Evolutionary conservation across 2,888 invertebrate species (phyloP), one percentile per base, ranked within the genome.

Genomic region (Epinotia nisella): DNA sequence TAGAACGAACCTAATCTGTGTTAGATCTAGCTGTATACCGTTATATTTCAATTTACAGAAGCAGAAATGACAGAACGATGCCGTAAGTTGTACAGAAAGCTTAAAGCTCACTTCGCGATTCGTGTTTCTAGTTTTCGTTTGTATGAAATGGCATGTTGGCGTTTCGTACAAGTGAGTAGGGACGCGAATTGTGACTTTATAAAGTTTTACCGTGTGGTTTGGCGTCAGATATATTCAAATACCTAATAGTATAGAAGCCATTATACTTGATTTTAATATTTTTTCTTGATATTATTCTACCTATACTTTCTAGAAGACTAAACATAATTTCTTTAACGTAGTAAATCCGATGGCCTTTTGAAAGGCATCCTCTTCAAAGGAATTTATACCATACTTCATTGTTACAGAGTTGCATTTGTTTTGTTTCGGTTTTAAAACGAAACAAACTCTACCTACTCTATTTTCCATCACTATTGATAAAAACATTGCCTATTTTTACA

Each of bases 31-130:
- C 80, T 82, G 80, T 81, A 83, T 87, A 91, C 87, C 86, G 82
- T 56, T 35, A 60, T 69, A 49, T 71, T 71, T 71, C 53, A 55
- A 53, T 86, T 91, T 89, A 79, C 92, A 92, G 93, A 90, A 79
- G 87, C 76, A 82, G 80, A 76, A 90, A 91, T 90, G 91, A 92
- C 92, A 93, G 93, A 93, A 92, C 93, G 92, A 92, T 92, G 92
- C 83, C 89, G 92, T 93, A 93, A 92, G 93, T 92, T 83, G 66
- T 71, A 65, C 51, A 65, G 65, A 53, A 19, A 66, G 59, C 59
- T 66, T 61, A 19, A 15, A 11, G 13, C 1, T 9, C 35, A 1
- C 49, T 45, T 7, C 56, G 19, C 45, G 45, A 68, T 24, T 19
- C 21, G 61, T 24, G 21, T 21, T 15, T 10, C 7, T 15, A 59